Evolutionary conservation across 2,888 invertebrate genomes (phyloP), one percentile per base, ranked within the genome.

Genomic region (Drosophila anomelani): DNA sequence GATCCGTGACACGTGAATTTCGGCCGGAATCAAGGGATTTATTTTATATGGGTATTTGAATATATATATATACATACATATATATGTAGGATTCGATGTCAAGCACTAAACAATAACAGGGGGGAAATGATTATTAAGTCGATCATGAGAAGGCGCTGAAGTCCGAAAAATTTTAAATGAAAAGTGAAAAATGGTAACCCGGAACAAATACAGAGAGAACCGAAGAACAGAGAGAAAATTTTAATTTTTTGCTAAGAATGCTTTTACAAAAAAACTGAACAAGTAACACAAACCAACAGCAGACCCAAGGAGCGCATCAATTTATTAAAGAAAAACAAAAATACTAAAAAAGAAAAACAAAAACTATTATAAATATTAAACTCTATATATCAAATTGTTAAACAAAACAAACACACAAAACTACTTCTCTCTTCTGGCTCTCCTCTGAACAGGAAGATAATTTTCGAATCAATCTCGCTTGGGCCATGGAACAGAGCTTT

Each of bases 241-340:
- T 90, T 88, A 83, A 89, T 85, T 85, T 82, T 90, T 90, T 90
- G 90, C 90, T 90, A 90, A 89, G 83, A 89, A 82, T 89, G 90
- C 90, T 90, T 90, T 88, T 90, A 89, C 88, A 90, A 85, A 79
- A 73, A 85, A 79, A 72, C 71, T 70, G 69, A 80, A 76, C 74
- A 70, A 62, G 63, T 47, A 44, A 66, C 73, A 23, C 49, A 72
- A 49, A 43, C 46, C 32, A 49, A 54, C 44, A 67, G 70, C 62
- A 77, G 73, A 61, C 46, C 51, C 59, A 71, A 71, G 71, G 75
- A 78, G 81, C 78, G 75, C 74, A 81, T 81, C 77, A 85, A 80
- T 81, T 75, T 84, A 87, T 80, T 84, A 80, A 80, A 36, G 23
- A 26, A 46, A 46, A 84, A 82, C 76, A 2, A n/a, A 47, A 47